Conservation (phyloP, 2,888 invertebrate species). For the Choristoneura rosaceana region DNA sequence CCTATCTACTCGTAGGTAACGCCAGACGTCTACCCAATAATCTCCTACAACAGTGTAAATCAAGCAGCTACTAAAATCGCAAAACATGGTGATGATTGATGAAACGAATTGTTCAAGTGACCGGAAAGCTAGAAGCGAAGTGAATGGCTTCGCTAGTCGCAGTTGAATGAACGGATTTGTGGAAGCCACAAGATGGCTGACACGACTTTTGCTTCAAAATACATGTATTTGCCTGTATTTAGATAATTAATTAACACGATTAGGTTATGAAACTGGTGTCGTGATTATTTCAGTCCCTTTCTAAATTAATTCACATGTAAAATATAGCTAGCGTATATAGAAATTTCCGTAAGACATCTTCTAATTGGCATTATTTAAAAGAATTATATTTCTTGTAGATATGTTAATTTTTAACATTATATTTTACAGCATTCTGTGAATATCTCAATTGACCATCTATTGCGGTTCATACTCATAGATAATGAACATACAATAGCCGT, state of each 20-base stretch:
- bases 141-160: slow-evolving; percentile 20
- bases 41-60: not conserved
- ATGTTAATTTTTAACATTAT: too few species aligned
- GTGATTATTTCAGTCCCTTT: too few species aligned
- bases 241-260: slow-evolving; percentile 6
- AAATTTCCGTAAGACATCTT: too few species aligned
- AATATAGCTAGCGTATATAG: too few species aligned
- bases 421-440: too few species aligned
- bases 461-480: too few species aligned
- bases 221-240: slow-evolving; percentile 2
- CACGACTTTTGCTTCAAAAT: slow-evolving; percentile 26
- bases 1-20: not conserved
- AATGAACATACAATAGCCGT: too few species aligned
- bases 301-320: too few species aligned
- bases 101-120: slow-evolving; percentile 19
- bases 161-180: slow-evolving; percentile 46
- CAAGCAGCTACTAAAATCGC: not conserved
- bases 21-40: not conserved
- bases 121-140: slow-evolving; percentile 22
- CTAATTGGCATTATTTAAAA: too few species aligned
- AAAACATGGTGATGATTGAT: not conserved
- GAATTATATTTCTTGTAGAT: too few species aligned
- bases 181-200: slow-evolving; percentile 44
- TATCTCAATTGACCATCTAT: too few species aligned
- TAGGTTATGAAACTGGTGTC: slow-evolving; percentile 21